phyloP scores from a whole-genome alignment of 2,888 invertebrate genomes.

The Tenthredo distinguenda region DNA sequence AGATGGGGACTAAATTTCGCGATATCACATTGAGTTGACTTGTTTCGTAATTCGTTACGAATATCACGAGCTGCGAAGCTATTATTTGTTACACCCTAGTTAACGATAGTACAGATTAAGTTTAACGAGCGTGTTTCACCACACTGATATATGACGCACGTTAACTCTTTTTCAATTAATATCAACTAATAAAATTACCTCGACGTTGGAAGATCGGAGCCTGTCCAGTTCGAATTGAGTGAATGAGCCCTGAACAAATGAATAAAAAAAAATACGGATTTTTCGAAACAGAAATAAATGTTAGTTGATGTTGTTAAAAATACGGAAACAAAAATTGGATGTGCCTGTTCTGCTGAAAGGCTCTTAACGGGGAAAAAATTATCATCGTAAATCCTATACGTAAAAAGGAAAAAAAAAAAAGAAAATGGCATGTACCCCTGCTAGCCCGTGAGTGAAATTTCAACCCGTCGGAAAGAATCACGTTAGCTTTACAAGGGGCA shows the following conservation, averaged over 20 bases:
- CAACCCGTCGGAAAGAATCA: conserved; percentile 24
- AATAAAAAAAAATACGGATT: neutral
- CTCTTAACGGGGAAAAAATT: conserved; percentile 25
- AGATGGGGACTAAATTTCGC: neutral
- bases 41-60: neutral
- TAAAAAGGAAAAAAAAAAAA: neutral
- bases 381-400: neutral
- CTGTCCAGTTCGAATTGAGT: neutral
- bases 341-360: conserved; percentile 10
- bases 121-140: neutral
- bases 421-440: neutral
- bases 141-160: neutral
- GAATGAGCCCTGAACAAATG: neutral
- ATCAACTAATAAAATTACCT: neutral
- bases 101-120: neutral
- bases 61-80: neutral
- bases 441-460: conserved; percentile 21
- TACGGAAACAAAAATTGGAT: conserved; percentile 31
- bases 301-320: neutral
- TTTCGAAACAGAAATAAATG: neutral
- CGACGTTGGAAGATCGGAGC: neutral
- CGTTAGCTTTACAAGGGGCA: conserved; percentile 11
- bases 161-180: neutral
- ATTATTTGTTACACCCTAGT: neutral
- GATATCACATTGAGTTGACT: neutral